Evolutionary conservation across 2,113 vertebrate genomes (phyloP), one percentile per base, ranked within the genome.

Genomic region (Heterotis niloticus): DNA sequence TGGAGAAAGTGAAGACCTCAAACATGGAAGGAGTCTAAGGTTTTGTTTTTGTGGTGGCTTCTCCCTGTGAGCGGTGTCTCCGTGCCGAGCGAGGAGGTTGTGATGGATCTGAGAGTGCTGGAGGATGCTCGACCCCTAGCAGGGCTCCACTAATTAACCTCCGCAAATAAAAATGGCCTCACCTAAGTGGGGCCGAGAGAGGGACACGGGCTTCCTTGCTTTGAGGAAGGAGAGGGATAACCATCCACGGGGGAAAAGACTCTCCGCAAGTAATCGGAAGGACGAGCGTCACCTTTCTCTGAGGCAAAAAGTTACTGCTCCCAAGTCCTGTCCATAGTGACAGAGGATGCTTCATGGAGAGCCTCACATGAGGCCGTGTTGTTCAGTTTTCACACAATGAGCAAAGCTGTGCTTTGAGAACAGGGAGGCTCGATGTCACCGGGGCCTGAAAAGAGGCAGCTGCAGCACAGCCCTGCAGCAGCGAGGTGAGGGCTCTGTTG

Each of bases 81-180:
- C 76, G 84, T 89, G 84, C 89, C 90, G 89, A 91, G 88, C 85
- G 82, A 90, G 88, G 89, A 90, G 88, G 88, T 88, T 86, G 87
- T 89, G 80, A 85, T 82, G 87, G 88, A 87, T 82, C 87, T 85
- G 85, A 90, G 80, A 86, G 90, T 85, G 86, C 88, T 88, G 86
- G 81, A 84, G 84, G 85, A 86, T 89, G 90, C 89, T 91, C 90
- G 88, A 92, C 89, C 34, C 84, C 20, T 85, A 85, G 82, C 83
- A 83, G 87, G 89, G 88, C 87, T 89, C 88, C 90, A 82, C 88
- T 89, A 85, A 92, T 92, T 93, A 91, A 91, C 90, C 90, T 92
- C 86, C 80, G 82, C 88, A 88, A 90, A 91, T 91, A 89, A 91
- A 85, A 87, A 88, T 92, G 91, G 92, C 92, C 92, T 92, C 91